Evolutionary conservation across 2,113 vertebrate genomes (phyloP), one percentile per base, ranked within the genome.

Genomic region (Neodontobutis hainanensis): DNA sequence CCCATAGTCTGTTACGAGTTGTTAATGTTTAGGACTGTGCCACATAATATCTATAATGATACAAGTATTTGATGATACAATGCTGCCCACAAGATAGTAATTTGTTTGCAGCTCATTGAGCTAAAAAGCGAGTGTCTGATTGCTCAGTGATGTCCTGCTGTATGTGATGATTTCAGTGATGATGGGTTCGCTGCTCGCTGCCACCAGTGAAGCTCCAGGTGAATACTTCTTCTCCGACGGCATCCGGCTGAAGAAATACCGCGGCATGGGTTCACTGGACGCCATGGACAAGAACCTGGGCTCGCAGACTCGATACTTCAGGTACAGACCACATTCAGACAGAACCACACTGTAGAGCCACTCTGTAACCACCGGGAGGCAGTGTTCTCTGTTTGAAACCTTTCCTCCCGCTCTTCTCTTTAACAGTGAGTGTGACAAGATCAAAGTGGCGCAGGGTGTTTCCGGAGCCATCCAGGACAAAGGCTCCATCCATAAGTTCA

Each of bases 161-260:
- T 58, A 8, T n/a, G n/a, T n/a, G n/a, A n/a, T n/a, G n/a, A n/a
- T n/a, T 46, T 3, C 47, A 99, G 97, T 97, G 62, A 99, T 99
- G 97, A 99, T 99, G 97, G 97, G 97, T 43, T 99, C 97, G 5
- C 93, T 99, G 51, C 88, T 99, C 68, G 97, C 97, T 61, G 97
- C 97, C 61, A 99, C 97, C 57, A 95, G 91, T 0, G 97, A 99
- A 85, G 95, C 97, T 47, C 97, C 97, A 0, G 97, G 97, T 0
- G 97, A 99, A 75, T 99, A 97, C 87, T 99, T 97, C 91, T 99
- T 99, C 86, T 97, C 97, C 0, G 97, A 99, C n/a, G 97, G 97
- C 40, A 97, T 99, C 81, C 88, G 97, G 82, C 87, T 99, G 53
- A 99, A 99, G 92, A 99, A 99, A 46, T 99, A 98, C 61, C 93